phyloP scores from a whole-genome alignment of 2,888 invertebrate species.

The Cryptus armator region DNA sequence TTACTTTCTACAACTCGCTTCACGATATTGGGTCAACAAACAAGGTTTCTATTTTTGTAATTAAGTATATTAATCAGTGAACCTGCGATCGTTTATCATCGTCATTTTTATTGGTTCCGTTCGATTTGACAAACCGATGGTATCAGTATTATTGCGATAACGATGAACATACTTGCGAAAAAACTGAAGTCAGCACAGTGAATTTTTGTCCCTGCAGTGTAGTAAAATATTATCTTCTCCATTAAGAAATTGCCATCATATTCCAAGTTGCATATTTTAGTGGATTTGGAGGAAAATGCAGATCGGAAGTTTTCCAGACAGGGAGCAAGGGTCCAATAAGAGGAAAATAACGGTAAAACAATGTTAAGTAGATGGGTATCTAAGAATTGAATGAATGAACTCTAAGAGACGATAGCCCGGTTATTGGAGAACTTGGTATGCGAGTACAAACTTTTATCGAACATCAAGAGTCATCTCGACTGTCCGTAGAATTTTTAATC shows the following conservation, averaged over 20 bases:
- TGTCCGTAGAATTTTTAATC: conserved; percentile 21
- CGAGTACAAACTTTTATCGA: conserved; percentile 22
- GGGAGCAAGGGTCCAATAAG: neutral
- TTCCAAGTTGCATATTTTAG: neutral
- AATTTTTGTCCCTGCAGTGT: neutral
- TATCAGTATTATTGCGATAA: too few species aligned
- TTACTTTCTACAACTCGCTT: too few species aligned
- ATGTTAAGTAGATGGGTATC: neutral
- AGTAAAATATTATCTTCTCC: neutral
- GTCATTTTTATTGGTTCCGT: too few species aligned
- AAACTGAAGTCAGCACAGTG: neutral
- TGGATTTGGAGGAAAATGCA: neutral
- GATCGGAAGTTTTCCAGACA: neutral
- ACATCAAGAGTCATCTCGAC: conserved; percentile 11
- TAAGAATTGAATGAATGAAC: neutral
- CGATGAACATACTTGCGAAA: neutral
- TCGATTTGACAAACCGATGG: too few species aligned
- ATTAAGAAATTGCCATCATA: neutral
- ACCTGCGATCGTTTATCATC: too few species aligned
- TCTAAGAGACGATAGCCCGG: neutral
- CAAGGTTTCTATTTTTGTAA: too few species aligned
- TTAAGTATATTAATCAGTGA: too few species aligned
- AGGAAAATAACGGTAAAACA: neutral
- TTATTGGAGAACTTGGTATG: conserved; percentile 1
- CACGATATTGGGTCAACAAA: too few species aligned